phyloP scores from a whole-genome alignment of 2,113 vertebrate genomes.

The Labrus mixtus region DNA sequence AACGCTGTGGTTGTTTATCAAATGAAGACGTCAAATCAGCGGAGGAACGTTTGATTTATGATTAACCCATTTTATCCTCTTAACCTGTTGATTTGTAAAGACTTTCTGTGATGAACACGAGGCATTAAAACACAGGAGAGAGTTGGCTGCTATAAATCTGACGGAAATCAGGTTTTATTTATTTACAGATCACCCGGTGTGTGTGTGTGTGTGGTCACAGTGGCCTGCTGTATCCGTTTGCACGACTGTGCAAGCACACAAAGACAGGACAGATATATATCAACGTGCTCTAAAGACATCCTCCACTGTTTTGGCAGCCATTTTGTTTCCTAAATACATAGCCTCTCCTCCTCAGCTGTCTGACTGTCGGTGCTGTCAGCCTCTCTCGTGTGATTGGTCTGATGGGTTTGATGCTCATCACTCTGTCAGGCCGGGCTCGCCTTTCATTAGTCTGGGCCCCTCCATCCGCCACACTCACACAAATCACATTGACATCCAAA shows the following conservation, averaged over 20 bases:
- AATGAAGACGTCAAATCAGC: constrained; percentile 17
- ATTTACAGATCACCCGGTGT: constrained; percentile 5
- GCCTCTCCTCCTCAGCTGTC: constrained; percentile 75
- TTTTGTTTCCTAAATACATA: constrained; percentile 79
- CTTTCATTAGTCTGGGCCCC: constrained; percentile 98
- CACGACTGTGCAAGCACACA: neutral
- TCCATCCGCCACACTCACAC: constrained; percentile 96
- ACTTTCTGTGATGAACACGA: constrained; percentile 43
- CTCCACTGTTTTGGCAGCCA: constrained; percentile 73
- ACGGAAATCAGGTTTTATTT: constrained; percentile 21
- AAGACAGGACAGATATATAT: constrained; percentile 52
- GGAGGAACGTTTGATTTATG: constrained; percentile 34
- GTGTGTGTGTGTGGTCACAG: constrained; percentile 3
- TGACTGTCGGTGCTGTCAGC: constrained; percentile 85
- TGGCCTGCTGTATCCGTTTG: constrained; percentile 20
- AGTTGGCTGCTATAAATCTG: constrained; percentile 18
- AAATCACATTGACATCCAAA: constrained; percentile 99
- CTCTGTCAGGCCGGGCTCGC: constrained; percentile 93
- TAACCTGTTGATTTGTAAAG: constrained; percentile 67
- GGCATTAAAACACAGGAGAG: constrained; percentile 17
- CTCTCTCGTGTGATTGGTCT: constrained; percentile 92
- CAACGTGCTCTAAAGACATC: constrained; percentile 52
- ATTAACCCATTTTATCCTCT: constrained; percentile 40
- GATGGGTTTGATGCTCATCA: constrained; percentile 95
- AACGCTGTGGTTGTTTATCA: constrained; percentile 34